phyloP scores from a whole-genome alignment of 2,888 invertebrate genomes.

The Campoletis raptor region DNA sequence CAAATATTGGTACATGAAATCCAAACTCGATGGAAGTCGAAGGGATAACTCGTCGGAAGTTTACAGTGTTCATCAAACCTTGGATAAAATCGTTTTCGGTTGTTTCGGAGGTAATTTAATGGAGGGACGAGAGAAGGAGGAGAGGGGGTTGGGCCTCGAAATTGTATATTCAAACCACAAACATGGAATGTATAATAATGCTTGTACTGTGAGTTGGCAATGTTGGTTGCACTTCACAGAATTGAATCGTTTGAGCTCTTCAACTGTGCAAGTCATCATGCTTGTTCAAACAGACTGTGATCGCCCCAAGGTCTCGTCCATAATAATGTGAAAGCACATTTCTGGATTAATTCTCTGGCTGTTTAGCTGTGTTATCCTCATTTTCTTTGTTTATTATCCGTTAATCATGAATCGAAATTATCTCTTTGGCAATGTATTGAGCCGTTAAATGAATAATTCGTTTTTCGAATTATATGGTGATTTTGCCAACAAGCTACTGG shows the following conservation, averaged over 20 bases:
- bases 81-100: constrained; percentile 17
- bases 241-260: constrained; percentile 39
- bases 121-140: neutral
- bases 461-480: neutral
- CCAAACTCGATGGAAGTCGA: neutral
- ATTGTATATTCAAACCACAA: constrained; percentile 18
- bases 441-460: neutral
- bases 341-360: constrained; percentile 10
- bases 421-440: neutral
- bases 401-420: neutral
- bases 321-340: constrained; percentile 15
- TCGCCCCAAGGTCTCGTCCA: constrained; percentile 5
- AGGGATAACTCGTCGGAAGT: constrained; percentile 6
- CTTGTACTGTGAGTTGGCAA: neutral
- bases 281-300: constrained; percentile 22
- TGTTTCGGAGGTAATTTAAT: constrained; percentile 9
- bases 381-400: constrained; percentile 20
- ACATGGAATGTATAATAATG: constrained; percentile 18
- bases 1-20: constrained; percentile 4
- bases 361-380: neutral
- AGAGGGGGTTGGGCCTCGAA: neutral
- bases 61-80: constrained; percentile 16
- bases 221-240: constrained; percentile 13
- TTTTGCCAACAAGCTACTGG: neutral
- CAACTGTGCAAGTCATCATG: neutral